phyloP scores from a whole-genome alignment of 1,140 invertebrate genomes.

The Alviniconcha marisindica region DNA sequence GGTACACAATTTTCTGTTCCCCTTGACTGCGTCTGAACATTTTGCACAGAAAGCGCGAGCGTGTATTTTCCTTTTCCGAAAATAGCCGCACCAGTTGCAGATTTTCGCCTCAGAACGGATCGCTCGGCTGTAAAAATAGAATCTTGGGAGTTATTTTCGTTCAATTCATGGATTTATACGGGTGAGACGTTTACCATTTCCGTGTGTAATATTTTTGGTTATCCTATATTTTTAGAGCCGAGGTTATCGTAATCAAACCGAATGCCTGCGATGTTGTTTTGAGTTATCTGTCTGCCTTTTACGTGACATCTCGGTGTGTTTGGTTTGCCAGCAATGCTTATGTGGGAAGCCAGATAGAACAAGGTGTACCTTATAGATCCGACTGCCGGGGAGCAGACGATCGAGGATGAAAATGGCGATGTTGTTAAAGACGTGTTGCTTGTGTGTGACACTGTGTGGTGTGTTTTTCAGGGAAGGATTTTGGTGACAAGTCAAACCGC shows the following conservation, averaged over 20 bases:
- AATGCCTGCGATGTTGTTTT: no score
- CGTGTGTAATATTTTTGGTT: slow-evolving; percentile 38
- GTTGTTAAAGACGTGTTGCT: background rate
- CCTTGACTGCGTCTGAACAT: background rate
- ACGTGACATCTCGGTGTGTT: no score
- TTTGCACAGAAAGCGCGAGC: slow-evolving; percentile 17
- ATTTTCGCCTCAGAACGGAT: slow-evolving; percentile 52
- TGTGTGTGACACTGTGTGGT: no score
- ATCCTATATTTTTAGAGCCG: slow-evolving; percentile 7
- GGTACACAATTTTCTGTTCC: no score
- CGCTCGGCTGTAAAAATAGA: slow-evolving; percentile 57
- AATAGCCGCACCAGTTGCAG: slow-evolving; percentile 56
- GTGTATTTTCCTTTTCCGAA: slow-evolving; percentile 61
- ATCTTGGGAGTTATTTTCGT: slow-evolving; percentile 59
- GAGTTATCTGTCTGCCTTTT: no score
- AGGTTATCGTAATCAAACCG: no score
- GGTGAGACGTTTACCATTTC: slow-evolving; percentile 55
- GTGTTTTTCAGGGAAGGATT: slow-evolving; percentile 21
- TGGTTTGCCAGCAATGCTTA: no score
- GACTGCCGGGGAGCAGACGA: background rate
- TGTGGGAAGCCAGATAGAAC: no score
- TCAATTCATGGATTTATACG: slow-evolving; percentile 61
- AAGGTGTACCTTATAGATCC: no score
- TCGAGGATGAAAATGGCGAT: background rate
- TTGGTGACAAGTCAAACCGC: background rate